These are phyloP conservation scores for Heliconius aoede DNA, from an alignment of 2,888 invertebrate genomes.

Conservation along the genomic window DNA sequence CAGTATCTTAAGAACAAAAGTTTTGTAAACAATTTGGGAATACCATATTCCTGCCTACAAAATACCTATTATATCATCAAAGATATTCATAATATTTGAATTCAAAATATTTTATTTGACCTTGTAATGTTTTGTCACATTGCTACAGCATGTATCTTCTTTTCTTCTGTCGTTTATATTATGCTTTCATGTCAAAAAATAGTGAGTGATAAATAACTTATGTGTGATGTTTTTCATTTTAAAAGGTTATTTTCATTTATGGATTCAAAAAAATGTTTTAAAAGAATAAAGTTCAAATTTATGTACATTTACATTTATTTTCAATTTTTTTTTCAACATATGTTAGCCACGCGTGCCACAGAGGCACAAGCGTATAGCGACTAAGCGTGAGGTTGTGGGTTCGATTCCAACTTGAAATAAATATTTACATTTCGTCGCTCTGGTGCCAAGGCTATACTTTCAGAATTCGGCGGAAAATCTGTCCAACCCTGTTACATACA, in stretches of 20 bases:
- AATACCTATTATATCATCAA: neutral
- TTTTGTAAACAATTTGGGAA: neutral
- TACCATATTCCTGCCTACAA: neutral
- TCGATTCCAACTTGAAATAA: no score
- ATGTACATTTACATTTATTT: neutral
- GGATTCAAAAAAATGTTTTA: no score
- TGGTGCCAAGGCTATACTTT: no score
- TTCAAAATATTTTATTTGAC: neutral
- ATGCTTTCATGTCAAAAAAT: neutral
- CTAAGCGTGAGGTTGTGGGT: no score
- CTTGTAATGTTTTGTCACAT: conserved; percentile 1
- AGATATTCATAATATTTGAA: neutral
- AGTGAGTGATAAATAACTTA: neutral
- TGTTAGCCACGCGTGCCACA: no score
- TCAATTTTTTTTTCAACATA: neutral
- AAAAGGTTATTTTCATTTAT: conserved; percentile 6
- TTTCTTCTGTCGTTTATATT: no score
- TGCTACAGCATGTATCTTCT: neutral
- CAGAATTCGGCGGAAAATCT: no score
- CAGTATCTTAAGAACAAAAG: conserved; percentile 8
- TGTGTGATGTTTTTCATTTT: neutral
- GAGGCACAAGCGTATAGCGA: no score
- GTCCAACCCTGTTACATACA: no score
- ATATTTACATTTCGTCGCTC: no score
- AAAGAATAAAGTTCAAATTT: conserved; percentile 13